Conservation (phyloP, 1,140 invertebrate species). For the Bombus confusus region DNA sequence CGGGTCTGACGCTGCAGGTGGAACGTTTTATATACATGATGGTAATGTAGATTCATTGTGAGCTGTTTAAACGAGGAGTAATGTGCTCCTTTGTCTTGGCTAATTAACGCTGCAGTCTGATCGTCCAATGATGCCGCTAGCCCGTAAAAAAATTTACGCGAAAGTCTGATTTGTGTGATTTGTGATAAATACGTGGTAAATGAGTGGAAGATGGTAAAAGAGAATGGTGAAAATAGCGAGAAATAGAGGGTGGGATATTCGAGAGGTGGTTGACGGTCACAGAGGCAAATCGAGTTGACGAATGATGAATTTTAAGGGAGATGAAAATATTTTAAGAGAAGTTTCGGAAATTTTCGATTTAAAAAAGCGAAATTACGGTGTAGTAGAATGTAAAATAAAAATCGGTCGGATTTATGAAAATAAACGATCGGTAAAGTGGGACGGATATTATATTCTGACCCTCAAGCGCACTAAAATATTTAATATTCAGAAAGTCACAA, state of each 20-base stretch:
- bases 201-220: background rate
- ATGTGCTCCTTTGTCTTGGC: conserved; percentile 2
- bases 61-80: conserved; percentile 14
- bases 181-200: conserved; percentile 30
- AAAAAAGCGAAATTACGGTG: background rate
- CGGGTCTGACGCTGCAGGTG: conserved; percentile 4
- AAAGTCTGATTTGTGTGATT: background rate
- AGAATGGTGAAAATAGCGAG: background rate
- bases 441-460: background rate
- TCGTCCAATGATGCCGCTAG: background rate
- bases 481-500: background rate
- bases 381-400: background rate
- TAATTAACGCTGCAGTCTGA: conserved; percentile 17
- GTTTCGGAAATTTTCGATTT: background rate
- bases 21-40: conserved; percentile 8
- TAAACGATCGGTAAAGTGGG: background rate
- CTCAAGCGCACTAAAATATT: too few species aligned
- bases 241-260: background rate
- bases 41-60: background rate
- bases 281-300: conserved; percentile 15
- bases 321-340: too few species aligned
- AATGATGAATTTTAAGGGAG: conserved; percentile 28
- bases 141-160: conserved; percentile 2
- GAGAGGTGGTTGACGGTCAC: background rate
- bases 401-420: background rate